Evolutionary conservation across 2,113 vertebrate species (phyloP), one percentile per base, ranked within the genome.

Genomic region (Anas platyrhynchos): DNA sequence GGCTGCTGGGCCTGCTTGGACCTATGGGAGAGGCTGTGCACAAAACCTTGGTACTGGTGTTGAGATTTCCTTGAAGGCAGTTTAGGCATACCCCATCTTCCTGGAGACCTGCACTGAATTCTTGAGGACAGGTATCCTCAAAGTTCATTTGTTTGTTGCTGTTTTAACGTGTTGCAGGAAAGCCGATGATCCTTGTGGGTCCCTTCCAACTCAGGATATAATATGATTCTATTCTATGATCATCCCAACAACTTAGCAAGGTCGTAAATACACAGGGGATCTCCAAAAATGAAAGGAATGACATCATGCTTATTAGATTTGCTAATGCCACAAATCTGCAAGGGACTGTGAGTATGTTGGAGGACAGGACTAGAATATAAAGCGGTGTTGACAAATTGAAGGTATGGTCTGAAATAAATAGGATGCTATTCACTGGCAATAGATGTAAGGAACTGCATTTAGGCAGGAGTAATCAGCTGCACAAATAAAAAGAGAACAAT

Each of bases 301-400:
- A 93, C 38, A 91, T 21, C 25, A 77, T 73, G 58, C 55, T 93
- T 93, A 96, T 94, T 95, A 89, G 90, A 76, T 95, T 94, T 96
- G 83, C 79, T 96, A 93, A 97, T 89, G 79, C 89, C 73, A 84
- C 65, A 91, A 63, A 89, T 91, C 88, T 95, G 79, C 85, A 88
- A 91, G 88, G 75, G 72, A 54, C 83, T 86, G 38, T n/a, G 83
- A 90, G 44, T 62, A 48, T 52, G 32, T 17, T 55, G 44, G 58
- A 95, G 72, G 55, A 89, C 75, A 94, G 44, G 48, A 88, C 76
- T 85, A 65, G 77, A 96, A 96, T 95, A 88, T 95, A 89, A 96
- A 96, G 85, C 65, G 62, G 85, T 87, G 54, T 91, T 85, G 88
- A 95, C 48, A 96, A 95, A 93, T 79, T 79, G 78, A 89, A 95